Conservation (phyloP, 1,140 invertebrate species). For the Leptoteleia sp. region DNA sequence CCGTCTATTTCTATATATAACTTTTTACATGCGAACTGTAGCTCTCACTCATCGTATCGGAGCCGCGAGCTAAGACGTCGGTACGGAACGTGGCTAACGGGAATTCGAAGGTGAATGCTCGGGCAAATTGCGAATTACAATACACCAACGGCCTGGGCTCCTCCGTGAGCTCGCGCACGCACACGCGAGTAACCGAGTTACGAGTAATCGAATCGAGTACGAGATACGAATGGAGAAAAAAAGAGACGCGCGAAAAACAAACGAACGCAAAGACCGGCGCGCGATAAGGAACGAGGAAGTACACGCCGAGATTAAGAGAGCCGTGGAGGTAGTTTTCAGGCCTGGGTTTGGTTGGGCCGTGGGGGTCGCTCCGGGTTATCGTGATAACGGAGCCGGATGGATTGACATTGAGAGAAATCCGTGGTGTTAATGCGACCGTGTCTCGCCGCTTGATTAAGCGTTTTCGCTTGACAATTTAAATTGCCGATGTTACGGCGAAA, state of each 20-base stretch:
- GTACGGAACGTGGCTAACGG: constrained; percentile 72
- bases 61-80: constrained; percentile 53
- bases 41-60: constrained; percentile 53
- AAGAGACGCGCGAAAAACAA: constrained; percentile 43
- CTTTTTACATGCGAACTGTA: constrained; percentile 40
- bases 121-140: constrained; percentile 72
- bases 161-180: constrained; percentile 55
- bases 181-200: constrained; percentile 65
- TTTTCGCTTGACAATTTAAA: constrained; percentile 43
- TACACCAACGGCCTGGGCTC: constrained; percentile 48
- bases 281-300: constrained; percentile 43
- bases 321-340: constrained; percentile 9
- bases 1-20: constrained; percentile 42
- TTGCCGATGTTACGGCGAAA: constrained; percentile 16
- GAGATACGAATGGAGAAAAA: constrained; percentile 63
- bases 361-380: constrained; percentile 49
- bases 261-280: constrained; percentile 10
- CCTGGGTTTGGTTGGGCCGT: constrained; percentile 24
- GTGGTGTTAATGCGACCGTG: constrained; percentile 35
- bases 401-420: constrained; percentile 50
- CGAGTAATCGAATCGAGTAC: constrained; percentile 55
- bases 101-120: constrained; percentile 78
- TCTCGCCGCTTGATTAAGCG: constrained; percentile 47
- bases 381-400: constrained; percentile 44
- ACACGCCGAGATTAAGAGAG: constrained; percentile 45